Evolutionary conservation across 1,140 invertebrate genomes (phyloP), one percentile per base, ranked within the genome.

Genomic region (Euglossa dilemma): DNA sequence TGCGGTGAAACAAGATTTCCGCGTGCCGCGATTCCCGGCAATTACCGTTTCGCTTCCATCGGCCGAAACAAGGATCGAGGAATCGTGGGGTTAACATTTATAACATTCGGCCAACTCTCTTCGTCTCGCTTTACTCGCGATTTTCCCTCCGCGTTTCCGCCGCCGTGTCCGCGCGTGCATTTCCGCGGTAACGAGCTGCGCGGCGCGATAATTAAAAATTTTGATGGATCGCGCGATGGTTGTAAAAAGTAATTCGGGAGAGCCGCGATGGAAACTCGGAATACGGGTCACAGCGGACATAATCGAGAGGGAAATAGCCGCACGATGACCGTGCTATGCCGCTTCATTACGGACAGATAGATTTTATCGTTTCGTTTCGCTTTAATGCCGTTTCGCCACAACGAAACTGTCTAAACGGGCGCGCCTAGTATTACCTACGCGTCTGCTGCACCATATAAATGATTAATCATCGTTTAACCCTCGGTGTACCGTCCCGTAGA

Each of bases 391-490:
- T 85, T 77, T 36, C 66, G 12, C 25, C 50, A 50, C 69, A 77
- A 90, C 82, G 83, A 9, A 50, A 47, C n/a, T 50, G 18, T 3
- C 57, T 25, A 25, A 14, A 5, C 12, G 11, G 90, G 90, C 16
- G 59, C 11, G 72, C 36, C 36, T 36, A 36, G 1, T 36, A n/a
- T 74, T 47, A 54, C 83, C 84, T 81, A 81, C 83, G 74, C 77
- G 86, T 79, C 82, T 87, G n/a, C n/a, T n/a, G n/a, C 81, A 82
- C 87, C 6, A 82, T 87, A 91, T 89, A 91, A 92, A 93, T 93
- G 92, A 93, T 93, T 92, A 93, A 93, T 93, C 90, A 90, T 88
- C 88, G 82, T 87, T 92, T 92, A 91, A 93, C 90, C 91, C 90
- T 87, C 90, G 88, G 80, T 72, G n/a, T n/a, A n/a, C n/a, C n/a